phyloP scores from a whole-genome alignment of 2,888 invertebrate genomes.

The Clunio marinus region DNA sequence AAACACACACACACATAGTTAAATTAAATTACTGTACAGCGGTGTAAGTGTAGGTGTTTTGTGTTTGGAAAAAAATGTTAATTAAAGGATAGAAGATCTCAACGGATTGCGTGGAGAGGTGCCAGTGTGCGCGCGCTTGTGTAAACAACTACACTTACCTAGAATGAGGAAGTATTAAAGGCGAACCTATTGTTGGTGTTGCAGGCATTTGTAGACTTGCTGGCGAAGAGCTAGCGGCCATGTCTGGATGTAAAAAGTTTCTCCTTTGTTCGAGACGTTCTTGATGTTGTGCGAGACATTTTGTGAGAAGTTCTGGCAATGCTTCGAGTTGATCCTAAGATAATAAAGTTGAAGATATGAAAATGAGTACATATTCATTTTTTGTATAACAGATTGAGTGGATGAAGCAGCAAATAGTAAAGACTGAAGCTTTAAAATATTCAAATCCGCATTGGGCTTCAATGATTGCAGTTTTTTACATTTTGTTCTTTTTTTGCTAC shows the following conservation, averaged over 20 bases:
- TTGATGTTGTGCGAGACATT: slow-evolving; percentile 70
- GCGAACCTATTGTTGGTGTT: no score
- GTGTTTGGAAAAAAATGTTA: neutral
- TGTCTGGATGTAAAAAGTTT: slow-evolving; percentile 83
- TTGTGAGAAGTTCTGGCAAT: slow-evolving; percentile 75
- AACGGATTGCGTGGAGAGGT: neutral
- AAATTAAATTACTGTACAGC: no score
- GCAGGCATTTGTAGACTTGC: slow-evolving; percentile 53
- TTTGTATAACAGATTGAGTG: no score
- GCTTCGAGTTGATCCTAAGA: slow-evolving; percentile 73
- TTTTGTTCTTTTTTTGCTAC: no score
- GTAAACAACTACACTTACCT: slow-evolving; percentile 51
- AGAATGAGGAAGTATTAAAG: slow-evolving; percentile 59
- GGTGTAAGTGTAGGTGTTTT: slow-evolving; percentile 17
- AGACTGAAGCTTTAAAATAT: no score
- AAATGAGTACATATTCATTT: no score
- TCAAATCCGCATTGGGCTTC: no score
- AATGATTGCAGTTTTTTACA: no score
- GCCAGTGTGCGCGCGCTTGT: neutral
- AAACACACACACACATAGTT: no score
- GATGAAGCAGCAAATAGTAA: no score
- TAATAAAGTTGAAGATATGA: no score
- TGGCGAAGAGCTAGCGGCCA: slow-evolving; percentile 63
- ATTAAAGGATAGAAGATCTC: neutral
- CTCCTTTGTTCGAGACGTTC: slow-evolving; percentile 76